phyloP scores from a whole-genome alignment of 2,888 invertebrate species.

The Hemithea aestivaria region DNA sequence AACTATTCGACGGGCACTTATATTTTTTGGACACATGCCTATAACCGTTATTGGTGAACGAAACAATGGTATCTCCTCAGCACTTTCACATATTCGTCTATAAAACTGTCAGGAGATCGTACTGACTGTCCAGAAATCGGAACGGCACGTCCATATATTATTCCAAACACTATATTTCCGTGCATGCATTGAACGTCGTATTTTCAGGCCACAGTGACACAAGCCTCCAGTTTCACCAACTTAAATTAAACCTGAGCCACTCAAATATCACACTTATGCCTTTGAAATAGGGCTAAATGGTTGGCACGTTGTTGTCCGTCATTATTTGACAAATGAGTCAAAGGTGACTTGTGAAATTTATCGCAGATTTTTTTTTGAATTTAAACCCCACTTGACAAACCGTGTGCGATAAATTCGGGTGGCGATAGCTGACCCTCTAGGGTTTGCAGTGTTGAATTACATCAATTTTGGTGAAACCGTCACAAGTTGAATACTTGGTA shows the following conservation, averaged over 20 bases:
- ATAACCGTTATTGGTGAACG: no score
- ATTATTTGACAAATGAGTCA: slow-evolving; percentile 67
- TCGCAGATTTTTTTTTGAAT: slow-evolving; percentile 62
- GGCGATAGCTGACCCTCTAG: slow-evolving; percentile 33
- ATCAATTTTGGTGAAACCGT: slow-evolving; percentile 12
- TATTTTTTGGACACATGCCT: no score
- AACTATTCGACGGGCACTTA: no score
- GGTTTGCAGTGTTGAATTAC: slow-evolving; percentile 38
- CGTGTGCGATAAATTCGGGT: slow-evolving; percentile 57
- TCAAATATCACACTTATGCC: slow-evolving; percentile 27
- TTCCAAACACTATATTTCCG: slow-evolving; percentile 49
- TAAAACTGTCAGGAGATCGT: slow-evolving; percentile 32
- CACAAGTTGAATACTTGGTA: slow-evolving; percentile 7
- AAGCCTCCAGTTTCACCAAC: slow-evolving; percentile 35
- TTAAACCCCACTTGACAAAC: slow-evolving; percentile 56
- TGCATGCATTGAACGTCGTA: slow-evolving; percentile 53
- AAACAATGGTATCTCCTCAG: no score
- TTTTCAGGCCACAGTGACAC: slow-evolving; percentile 54
- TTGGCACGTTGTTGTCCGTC: slow-evolving; percentile 34
- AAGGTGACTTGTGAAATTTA: slow-evolving; percentile 66
- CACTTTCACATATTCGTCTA: slow-evolving; percentile 24
- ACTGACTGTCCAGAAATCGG: slow-evolving; percentile 34
- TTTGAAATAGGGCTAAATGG: slow-evolving; percentile 17
- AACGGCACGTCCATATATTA: slow-evolving; percentile 41
- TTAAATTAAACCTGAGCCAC: slow-evolving; percentile 10